Base-by-base conservation (phyloP, 1,140 invertebrate genomes). In the Bombus haemorrhoidalis region DNA sequence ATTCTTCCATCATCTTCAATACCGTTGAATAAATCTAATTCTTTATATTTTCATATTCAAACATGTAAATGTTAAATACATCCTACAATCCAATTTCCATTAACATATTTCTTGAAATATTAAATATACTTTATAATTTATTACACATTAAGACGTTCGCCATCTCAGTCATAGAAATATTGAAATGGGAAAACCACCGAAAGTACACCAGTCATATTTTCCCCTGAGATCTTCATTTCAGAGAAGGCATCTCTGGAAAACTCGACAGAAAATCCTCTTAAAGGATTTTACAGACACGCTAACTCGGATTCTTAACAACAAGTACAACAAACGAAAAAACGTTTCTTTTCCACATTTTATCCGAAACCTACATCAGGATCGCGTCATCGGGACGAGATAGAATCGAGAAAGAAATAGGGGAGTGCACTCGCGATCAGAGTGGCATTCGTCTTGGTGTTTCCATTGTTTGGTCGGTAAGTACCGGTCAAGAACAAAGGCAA, bases 401-500 rank as follows among this genome's bases (percentile, higher is more conserved):
- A 62, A 64, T 13, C 43, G 15, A 25, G 37, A 57, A 53, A 41
- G 59, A 47, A 41, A 59, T 37, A 78, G 25, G 57, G 47, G 59
- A 59, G 87, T 32, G 80, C 43, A 79, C 64, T 87, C 41, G 66
- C 68, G 85, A 89, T 87, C 81, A 87, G 68, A 89, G 69, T 80
- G 43, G 41, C 77, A 81, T 81, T 89, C 81, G 64, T 69, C 62
- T 37, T 86, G 74, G 78, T 57, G 74, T 68, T 87, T 69, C 89
- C 34, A 90, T 90, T 89, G 87, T 89, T 85, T 57, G 34, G 9
- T 32, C 32, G 32, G 53, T 47, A 85, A 90, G 80, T 87, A 79
- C 85, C 87, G 85, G 87, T 89, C 85, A 62, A 66, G n/a, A 81
- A 89, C 81, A 87, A 89, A 90, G 80, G 34, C 37, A 74, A 79